A percentile compares a stretch with the other conserved stretches of the same genome.
Evolutionary conservation across 2,888 invertebrate species (phyloP).

Genomic region (Agrotis exclamationis): DNA sequence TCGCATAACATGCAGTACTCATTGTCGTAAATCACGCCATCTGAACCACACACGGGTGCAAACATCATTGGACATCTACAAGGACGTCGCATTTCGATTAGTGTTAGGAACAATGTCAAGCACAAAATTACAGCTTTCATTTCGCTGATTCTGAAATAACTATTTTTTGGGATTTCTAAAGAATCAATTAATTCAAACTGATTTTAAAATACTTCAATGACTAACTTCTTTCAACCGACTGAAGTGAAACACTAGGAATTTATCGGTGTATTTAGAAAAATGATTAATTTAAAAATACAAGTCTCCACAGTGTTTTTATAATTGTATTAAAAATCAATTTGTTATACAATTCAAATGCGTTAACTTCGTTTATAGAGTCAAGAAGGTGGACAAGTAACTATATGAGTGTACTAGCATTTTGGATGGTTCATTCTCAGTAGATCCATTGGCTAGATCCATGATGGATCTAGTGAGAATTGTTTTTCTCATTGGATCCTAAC

Average conservation of each 20-base stretch:
- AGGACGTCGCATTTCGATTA: not conserved
- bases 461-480: no score
- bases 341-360: not conserved
- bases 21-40: no score
- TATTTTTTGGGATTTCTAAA: not conserved
- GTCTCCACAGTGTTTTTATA: not conserved
- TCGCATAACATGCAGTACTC: no score
- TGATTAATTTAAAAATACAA: conserved; percentile 5
- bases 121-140: conserved; percentile 25
- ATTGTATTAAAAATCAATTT: conserved; percentile 12
- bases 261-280: not conserved
- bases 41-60: no score
- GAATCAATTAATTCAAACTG: not conserved
- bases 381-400: no score
- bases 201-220: not conserved
- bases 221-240: not conserved
- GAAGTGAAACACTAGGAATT: not conserved
- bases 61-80: no score
- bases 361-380: no score
- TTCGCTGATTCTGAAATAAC: not conserved
- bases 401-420: no score
- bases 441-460: no score
- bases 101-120: not conserved
- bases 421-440: no score
- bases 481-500: no score